A percentile compares a stretch with the other conserved stretches of the same genome.
Conservation (phyloP, 1,140 invertebrate species). For the Myzus persicae region DNA sequence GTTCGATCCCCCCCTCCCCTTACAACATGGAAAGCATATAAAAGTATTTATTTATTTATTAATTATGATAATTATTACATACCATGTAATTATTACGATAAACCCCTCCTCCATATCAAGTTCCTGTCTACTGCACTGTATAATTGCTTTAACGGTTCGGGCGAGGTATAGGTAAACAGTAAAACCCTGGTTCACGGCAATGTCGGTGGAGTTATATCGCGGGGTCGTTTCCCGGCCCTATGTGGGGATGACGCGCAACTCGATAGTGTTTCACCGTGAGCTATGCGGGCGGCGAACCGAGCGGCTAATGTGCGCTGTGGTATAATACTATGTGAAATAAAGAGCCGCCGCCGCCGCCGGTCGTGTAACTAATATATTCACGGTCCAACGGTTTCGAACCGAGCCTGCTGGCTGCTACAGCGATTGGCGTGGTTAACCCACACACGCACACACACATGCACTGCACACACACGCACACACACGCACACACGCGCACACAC, state of each 20-base stretch:
- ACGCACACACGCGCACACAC: not conserved
- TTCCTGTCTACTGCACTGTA: no score
- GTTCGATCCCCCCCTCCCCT: no score
- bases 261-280: not conserved
- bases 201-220: not conserved
- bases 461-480: no score
- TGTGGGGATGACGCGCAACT: not conserved
- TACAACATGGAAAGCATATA: no score
- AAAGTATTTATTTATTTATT: no score
- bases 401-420: not conserved
- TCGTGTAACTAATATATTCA: conserved; percentile 17
- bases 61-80: no score
- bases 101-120: no score
- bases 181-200: not conserved
- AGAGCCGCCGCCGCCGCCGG: not conserved
- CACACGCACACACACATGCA: not conserved
- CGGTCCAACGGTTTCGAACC: conserved; percentile 11
- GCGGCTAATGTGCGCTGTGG: not conserved
- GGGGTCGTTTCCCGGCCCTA: not conserved
- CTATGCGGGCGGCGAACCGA: not conserved
- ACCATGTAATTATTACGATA: no score
- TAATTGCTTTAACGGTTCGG: not conserved
- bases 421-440: not conserved
- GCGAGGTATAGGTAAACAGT: not conserved
- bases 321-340: not conserved